Percentiles rank a stretch among this genome's conserved stretches.
These are phyloP conservation scores for Lagorchestes hirsutus DNA, from an alignment of 2,797 vertebrate species.

Conservation along the genomic window DNA sequence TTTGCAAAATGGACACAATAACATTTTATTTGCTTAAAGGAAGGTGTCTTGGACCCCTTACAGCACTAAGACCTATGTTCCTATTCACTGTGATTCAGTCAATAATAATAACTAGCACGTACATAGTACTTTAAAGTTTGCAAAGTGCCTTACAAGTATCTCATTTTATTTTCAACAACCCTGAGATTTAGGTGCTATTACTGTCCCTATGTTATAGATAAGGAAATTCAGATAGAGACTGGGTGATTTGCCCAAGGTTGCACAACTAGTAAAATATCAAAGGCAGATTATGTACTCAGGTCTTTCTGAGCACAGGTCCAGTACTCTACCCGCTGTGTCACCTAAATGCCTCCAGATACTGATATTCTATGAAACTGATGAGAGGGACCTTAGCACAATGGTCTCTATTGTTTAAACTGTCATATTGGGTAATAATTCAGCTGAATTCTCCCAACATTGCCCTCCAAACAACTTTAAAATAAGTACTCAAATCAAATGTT, in stretches of 20 bases:
- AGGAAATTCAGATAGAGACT: neutral
- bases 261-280: neutral
- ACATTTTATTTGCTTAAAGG: neutral
- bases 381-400: neutral
- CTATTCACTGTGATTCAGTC: neutral
- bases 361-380: neutral
- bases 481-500: neutral
- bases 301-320: neutral
- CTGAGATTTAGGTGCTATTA: neutral
- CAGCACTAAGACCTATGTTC: neutral
- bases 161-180: neutral
- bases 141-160: neutral
- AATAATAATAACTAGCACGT: neutral
- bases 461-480: neutral
- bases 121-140: neutral
- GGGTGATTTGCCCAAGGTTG: neutral
- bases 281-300: neutral
- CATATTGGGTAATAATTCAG: neutral
- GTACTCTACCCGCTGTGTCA: neutral
- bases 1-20: neutral
- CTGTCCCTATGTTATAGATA: neutral
- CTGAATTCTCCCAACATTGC: neutral
- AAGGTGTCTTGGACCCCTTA: neutral
- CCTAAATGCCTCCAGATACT: neutral
- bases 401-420: neutral